A percentile compares a stretch with the other conserved stretches of the same genome.
Conservation (phyloP, 1,140 invertebrate species). For the Zelostemma sp. region DNA sequence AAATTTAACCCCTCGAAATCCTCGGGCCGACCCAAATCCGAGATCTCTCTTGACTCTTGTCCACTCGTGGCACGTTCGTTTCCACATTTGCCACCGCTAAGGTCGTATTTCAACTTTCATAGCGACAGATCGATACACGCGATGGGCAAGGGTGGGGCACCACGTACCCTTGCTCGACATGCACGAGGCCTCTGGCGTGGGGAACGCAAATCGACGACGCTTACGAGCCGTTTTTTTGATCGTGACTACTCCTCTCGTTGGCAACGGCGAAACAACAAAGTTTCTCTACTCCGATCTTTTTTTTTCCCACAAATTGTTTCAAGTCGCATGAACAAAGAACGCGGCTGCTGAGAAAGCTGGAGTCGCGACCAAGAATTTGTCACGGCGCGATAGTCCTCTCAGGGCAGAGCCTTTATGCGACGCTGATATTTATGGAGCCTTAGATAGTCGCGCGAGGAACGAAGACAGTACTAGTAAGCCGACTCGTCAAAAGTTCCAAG, state of each 20-base stretch:
- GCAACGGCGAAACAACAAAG: not conserved
- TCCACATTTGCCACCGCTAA: not conserved
- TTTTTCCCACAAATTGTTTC: too few relatives aligned
- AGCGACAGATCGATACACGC: conserved; percentile 51
- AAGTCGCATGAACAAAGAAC: not conserved
- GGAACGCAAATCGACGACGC: not conserved
- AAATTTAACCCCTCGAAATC: too few relatives aligned
- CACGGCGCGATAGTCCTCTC: conserved; percentile 2
- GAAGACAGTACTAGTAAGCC: not conserved
- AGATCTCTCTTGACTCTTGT: not conserved
- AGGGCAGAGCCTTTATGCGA: conserved; percentile 2
- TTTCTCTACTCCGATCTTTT: too few relatives aligned
- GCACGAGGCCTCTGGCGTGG: not conserved
- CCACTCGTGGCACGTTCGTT: not conserved
- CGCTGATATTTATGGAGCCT: not conserved
- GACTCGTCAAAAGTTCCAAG: conserved; percentile 3
- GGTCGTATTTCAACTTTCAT: conserved; percentile 49
- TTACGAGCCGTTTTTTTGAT: not conserved
- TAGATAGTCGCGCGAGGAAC: not conserved
- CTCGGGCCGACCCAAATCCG: too few relatives aligned
- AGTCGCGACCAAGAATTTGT: conserved; percentile 8
- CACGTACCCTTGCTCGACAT: conserved; percentile 6
- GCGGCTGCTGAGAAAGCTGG: conserved; percentile 11
- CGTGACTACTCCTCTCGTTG: not conserved
- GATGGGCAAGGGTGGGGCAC: not conserved